These are phyloP conservation scores for Conger conger DNA, from an alignment of 2,113 vertebrate genomes.

Conservation along the genomic window DNA sequence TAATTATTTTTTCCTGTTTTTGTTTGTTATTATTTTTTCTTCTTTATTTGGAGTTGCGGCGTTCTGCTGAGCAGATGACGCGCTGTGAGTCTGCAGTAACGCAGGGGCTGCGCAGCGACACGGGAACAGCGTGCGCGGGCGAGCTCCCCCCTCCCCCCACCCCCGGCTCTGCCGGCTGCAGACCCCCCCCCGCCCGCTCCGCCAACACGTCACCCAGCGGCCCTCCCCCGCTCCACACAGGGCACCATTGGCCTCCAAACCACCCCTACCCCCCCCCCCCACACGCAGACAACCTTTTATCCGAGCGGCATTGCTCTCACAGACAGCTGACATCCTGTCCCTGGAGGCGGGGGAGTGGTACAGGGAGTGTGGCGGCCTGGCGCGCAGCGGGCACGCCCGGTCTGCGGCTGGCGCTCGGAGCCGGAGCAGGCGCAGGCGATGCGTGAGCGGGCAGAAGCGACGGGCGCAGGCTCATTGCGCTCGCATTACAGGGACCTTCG, in stretches of 20 bases:
- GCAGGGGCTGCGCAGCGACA: constrained; percentile 99
- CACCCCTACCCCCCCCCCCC: constrained; percentile 4
- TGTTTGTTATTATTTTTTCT: constrained; percentile 77
- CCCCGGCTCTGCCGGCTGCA: constrained; percentile 36
- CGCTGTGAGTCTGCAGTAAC: constrained; percentile 99
- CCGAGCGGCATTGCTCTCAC: not conserved
- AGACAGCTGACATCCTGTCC: not conserved
- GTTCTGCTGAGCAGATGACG: constrained; percentile 96
- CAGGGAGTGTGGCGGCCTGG: constrained; percentile 66
- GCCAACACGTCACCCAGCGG: constrained; percentile 64
- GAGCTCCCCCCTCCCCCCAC: constrained; percentile 42
- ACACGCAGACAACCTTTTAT: not conserved
- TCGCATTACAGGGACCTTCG: constrained; percentile 98
- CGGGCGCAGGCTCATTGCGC: constrained; percentile 80
- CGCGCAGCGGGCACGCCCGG: constrained; percentile 57
- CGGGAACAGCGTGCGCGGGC: constrained; percentile 64
- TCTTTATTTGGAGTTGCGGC: constrained; percentile 99
- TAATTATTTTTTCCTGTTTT: constrained; percentile 33
- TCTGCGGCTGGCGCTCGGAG: constrained; percentile 59
- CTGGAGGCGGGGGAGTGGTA: constrained; percentile 47
- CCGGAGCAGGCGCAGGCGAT: constrained; percentile 49
- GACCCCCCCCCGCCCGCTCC: constrained; percentile 28
- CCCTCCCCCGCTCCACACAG: constrained; percentile 37
- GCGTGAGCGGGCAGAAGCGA: constrained; percentile 52
- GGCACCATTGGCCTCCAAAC: constrained; percentile 39